Base-by-base conservation (phyloP, 2,797 vertebrate genomes). In the Zenarchopterus dispar region DNA sequence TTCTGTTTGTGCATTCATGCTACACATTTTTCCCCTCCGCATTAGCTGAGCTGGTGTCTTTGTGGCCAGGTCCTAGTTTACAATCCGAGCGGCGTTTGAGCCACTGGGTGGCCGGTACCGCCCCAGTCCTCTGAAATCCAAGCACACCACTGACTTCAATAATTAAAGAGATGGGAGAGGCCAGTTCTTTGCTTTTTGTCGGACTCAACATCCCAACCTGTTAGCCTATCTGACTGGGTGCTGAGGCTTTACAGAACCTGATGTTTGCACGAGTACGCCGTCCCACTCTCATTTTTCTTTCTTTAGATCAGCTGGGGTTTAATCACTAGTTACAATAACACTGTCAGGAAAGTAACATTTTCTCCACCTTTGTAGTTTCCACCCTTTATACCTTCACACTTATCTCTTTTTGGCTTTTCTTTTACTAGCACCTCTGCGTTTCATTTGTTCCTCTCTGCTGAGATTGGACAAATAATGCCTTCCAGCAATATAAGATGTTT, bases 401-500 rank as follows among this genome's bases (percentile, higher is more conserved):
- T 33, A 49, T 65, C 49, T 71, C 48, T 55, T 7, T 56, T 47
- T 44, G 23, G 15, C 6, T 64, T 70, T 24, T 41, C 15, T 36
- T 44, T 62, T 48, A 36, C 44, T 75, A 21, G 6, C 52, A 68
- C 52, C 33, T 73, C 26, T 28, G 22, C 48, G 39, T 68, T 63
- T 53, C 21, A 50, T 19, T 33, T 41, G 33, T 17, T 56, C 36
- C 67, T 62, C 54, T 62, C 57, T 26, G 36, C 56, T 64, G 63
- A 72, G 70, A 60, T 66, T 62, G 81, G 85, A 74, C 83, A 85
- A 73, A 56, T 71, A 59, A 73, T 78, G 59, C 45, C 62, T 49
- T 52, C 55, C 59, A 63, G 72, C 62, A 81, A 88, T 88, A 88
- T 80, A 79, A 91, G 87, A 85, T 73, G 81, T 80, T 79, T 77